phyloP scores from a whole-genome alignment of 2,888 invertebrate species.

The Junonia oenone region DNA sequence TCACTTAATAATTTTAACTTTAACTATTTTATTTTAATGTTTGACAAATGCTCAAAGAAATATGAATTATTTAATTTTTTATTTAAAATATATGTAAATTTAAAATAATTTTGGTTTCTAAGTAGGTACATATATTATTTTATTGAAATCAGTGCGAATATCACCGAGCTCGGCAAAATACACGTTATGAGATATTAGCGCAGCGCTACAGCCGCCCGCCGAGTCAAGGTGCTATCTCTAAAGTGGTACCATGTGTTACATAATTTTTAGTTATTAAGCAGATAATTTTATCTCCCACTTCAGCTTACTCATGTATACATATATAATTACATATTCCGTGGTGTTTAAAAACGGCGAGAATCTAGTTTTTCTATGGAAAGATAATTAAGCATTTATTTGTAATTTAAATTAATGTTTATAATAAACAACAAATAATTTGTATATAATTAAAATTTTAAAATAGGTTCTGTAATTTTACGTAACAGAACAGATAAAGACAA shows the following conservation, averaged over 20 bases:
- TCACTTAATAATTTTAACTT: neutral
- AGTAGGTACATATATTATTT: neutral
- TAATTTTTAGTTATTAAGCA: conserved; percentile 55
- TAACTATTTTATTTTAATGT: neutral
- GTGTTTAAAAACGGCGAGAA: neutral
- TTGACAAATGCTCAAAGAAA: neutral
- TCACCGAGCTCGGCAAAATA: neutral
- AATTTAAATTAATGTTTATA: too few species aligned
- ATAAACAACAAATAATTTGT: neutral
- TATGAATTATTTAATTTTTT: neutral
- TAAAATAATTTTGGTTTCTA: neutral
- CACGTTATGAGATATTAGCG: conserved; percentile 21
- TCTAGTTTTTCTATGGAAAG: neutral
- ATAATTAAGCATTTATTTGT: neutral
- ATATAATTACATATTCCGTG: conserved; percentile 14
- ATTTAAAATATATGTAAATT: neutral
- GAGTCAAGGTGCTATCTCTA: conserved; percentile 52
- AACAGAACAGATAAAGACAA: conserved; percentile 21
- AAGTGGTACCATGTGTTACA: conserved; percentile 53
- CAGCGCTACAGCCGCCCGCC: conserved; percentile 42
- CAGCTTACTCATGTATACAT: conserved; percentile 30
- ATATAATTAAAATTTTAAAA: conserved; percentile 1
- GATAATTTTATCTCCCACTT: conserved; percentile 48
- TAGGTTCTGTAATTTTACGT: conserved; percentile 14
- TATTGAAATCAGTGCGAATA: neutral